These are phyloP conservation scores for Nowickia ferox DNA, from an alignment of 2,888 invertebrate species.

Conservation along the genomic window DNA sequence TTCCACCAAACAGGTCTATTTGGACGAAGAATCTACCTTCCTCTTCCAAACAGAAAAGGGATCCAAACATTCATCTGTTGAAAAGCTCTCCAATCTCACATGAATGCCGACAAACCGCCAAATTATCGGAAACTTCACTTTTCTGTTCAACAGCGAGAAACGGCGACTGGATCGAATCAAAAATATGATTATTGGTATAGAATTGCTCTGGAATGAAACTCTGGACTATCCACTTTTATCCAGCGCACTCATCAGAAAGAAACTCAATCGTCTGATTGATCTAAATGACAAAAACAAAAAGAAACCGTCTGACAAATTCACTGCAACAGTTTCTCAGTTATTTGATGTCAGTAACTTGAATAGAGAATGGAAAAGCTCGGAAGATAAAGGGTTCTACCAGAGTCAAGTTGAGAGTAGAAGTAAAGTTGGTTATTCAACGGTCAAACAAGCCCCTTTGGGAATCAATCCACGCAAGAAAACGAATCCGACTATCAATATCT, in stretches of 20 bases:
- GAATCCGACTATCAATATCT: no score
- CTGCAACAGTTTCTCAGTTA: constrained; percentile 10
- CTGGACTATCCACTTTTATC: constrained; percentile 16
- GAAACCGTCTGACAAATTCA: constrained; percentile 15
- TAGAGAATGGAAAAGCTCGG: constrained; percentile 12
- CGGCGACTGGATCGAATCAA: constrained; percentile 5
- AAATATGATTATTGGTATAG: constrained; percentile 17
- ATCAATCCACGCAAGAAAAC: constrained; percentile 15
- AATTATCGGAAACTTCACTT: constrained; percentile 14
- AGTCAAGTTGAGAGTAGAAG: constrained; percentile 21
- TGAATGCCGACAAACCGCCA: not conserved
- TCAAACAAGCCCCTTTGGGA: constrained; percentile 30
- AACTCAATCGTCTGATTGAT: not conserved
- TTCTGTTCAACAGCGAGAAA: constrained; percentile 18
- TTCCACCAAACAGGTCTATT: constrained; percentile 5
- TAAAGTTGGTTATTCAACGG: constrained; percentile 21
- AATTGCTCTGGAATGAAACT: constrained; percentile 12
- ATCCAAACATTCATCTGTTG: constrained; percentile 3
- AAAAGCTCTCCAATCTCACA: constrained; percentile 13
- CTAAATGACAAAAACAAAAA: constrained; percentile 17
- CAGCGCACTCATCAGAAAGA: constrained; percentile 9
- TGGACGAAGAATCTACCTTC: constrained; percentile 15
- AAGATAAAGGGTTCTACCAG: constrained; percentile 4
- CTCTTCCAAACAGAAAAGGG: constrained; percentile 16
- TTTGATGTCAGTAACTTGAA: constrained; percentile 6